A percentile compares a stretch with the other conserved stretches of the same genome.
Evolutionary conservation across 2,797 vertebrate genomes (phyloP).

Genomic region (Danio jaintianensis): DNA sequence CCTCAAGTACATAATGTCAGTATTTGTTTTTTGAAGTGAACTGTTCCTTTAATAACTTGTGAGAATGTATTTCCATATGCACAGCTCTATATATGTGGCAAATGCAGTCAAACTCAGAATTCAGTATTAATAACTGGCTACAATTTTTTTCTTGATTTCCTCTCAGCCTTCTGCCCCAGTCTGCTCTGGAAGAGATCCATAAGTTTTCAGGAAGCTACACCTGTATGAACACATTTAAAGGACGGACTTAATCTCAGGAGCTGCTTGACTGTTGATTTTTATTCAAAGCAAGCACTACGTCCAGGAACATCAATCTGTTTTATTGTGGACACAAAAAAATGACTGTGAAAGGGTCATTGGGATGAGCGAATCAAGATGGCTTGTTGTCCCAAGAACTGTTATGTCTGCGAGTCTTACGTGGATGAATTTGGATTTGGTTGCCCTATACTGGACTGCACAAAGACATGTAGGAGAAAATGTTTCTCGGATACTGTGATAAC

Average conservation of each 20-base stretch:
- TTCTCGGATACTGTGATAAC: slow-evolving; percentile 35
- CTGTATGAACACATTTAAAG: slow-evolving; percentile 99
- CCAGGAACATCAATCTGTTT: slow-evolving; percentile 49
- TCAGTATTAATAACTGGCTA: background rate
- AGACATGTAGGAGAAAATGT: slow-evolving; percentile 41
- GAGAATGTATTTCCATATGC: too few species aligned
- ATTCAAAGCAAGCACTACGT: slow-evolving; percentile 46
- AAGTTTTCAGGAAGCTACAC: slow-evolving; percentile 96
- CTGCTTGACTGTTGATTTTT: slow-evolving; percentile 37
- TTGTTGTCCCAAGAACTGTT: slow-evolving; percentile 53
- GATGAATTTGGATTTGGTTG: slow-evolving; percentile 55
- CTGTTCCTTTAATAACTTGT: too few species aligned
- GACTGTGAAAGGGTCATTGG: slow-evolving; percentile 43
- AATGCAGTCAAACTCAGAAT: too few species aligned
- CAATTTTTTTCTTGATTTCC: slow-evolving; percentile 4
- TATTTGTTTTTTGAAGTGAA: too few species aligned
- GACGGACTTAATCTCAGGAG: slow-evolving; percentile 84
- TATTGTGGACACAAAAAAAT: slow-evolving; percentile 27
- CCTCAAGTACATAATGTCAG: too few species aligned
- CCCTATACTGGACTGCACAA: slow-evolving; percentile 52
- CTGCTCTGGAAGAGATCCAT: slow-evolving; percentile 96
- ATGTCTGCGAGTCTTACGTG: slow-evolving; percentile 46
- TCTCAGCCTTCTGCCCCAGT: slow-evolving; percentile 93
- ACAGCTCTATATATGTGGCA: too few species aligned
- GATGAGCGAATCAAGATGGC: slow-evolving; percentile 31